These are phyloP conservation scores for Trematomus bernacchii DNA, from an alignment of 2,797 vertebrate species.

Conservation along the genomic window DNA sequence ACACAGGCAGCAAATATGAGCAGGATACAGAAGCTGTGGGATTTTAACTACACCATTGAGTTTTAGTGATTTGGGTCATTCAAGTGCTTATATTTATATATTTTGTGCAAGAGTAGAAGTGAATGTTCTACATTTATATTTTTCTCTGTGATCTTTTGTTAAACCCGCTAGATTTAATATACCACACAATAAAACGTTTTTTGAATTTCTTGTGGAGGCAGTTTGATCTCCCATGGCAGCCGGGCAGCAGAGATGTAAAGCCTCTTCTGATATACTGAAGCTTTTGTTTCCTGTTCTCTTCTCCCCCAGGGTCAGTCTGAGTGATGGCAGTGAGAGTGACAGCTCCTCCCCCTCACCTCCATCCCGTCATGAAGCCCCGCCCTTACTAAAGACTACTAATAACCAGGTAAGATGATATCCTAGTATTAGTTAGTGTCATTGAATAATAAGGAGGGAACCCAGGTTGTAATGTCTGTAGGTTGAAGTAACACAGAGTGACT, in stretches of 20 bases:
- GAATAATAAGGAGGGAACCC: background rate
- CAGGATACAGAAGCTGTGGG: background rate
- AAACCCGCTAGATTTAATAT: background rate
- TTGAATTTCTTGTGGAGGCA: too few relatives aligned
- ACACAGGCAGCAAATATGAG: background rate
- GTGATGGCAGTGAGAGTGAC: slow-evolving; percentile 95
- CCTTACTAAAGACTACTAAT: slow-evolving; percentile 90
- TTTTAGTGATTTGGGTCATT: background rate
- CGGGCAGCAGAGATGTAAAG: background rate
- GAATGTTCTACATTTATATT: too few relatives aligned
- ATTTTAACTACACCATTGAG: too few relatives aligned
- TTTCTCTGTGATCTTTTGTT: too few relatives aligned
- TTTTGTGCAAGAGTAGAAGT: too few relatives aligned
- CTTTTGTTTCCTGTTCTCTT: background rate
- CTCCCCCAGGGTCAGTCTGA: slow-evolving; percentile 91
- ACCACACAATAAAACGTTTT: background rate
- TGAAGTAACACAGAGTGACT: background rate
- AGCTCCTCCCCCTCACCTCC: slow-evolving; percentile 90
- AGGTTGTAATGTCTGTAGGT: background rate
- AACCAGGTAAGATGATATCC: slow-evolving; percentile 88
- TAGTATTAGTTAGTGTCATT: background rate
- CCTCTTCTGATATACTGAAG: background rate
- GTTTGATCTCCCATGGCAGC: background rate
- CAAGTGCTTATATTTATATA: too few relatives aligned
- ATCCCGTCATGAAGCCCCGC: slow-evolving; percentile 85